Evolutionary conservation across 2,888 invertebrate genomes (phyloP).

Genomic region (Lasioglossum calceatum): DNA sequence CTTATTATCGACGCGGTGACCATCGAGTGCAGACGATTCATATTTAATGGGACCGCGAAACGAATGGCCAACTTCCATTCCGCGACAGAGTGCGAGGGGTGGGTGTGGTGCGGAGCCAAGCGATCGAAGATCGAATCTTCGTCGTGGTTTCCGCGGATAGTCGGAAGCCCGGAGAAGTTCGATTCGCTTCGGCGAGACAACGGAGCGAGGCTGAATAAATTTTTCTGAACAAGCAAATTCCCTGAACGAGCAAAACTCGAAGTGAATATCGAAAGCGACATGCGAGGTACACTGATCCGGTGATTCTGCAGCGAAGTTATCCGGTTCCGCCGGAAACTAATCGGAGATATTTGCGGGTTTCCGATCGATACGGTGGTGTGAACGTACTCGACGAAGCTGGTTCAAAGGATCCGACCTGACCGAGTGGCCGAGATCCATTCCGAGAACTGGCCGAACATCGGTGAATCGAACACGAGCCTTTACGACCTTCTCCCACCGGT

Average conservation of each 20-base stretch:
- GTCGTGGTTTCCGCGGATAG: not conserved
- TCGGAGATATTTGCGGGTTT: not conserved
- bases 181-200: not conserved
- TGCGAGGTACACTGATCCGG: too few species aligned
- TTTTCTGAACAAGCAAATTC: not conserved
- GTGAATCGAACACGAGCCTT: conserved; percentile 55
- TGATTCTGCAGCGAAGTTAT: not conserved
- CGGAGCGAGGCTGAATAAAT: not conserved
- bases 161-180: not conserved
- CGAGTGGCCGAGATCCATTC: conserved; percentile 72
- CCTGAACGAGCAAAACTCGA: too few species aligned
- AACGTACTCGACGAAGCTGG: conserved; percentile 40
- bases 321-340: not conserved
- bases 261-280: too few species aligned
- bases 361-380: conserved; percentile 41
- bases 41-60: too few species aligned
- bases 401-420: conserved; percentile 67
- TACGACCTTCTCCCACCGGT: conserved; percentile 9
- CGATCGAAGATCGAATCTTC: too few species aligned
- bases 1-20: too few species aligned
- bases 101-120: too few species aligned
- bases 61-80: too few species aligned
- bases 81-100: too few species aligned
- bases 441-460: conserved; percentile 58
- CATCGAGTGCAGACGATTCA: too few species aligned